These are phyloP conservation scores for Nylanderia fulva DNA, from an alignment of 1,140 invertebrate genomes.

Conservation along the genomic window DNA sequence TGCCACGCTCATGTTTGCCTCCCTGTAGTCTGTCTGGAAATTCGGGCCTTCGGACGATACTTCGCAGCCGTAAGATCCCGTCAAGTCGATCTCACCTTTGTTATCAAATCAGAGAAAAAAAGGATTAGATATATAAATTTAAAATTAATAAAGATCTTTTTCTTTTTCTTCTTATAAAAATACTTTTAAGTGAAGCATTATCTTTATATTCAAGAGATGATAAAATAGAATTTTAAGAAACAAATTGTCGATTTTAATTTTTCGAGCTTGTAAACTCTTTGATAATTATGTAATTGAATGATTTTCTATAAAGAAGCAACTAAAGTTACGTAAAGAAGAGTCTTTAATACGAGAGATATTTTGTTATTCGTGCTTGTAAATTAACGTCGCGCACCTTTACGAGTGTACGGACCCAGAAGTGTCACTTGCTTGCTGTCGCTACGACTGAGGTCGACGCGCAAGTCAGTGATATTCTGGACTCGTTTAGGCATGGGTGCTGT, in stretches of 20 bases:
- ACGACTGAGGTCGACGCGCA: slow-evolving; percentile 91
- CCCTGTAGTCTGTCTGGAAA: slow-evolving; percentile 85
- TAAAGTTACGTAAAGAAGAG: not conserved
- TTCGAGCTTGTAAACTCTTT: not conserved
- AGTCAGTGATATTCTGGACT: slow-evolving; percentile 90
- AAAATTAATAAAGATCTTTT: no score
- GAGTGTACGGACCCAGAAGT: slow-evolving; percentile 73
- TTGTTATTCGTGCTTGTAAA: slow-evolving; percentile 10
- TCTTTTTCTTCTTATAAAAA: not conserved
- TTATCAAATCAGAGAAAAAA: slow-evolving; percentile 15
- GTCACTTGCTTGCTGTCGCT: slow-evolving; percentile 79
- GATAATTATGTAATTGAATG: not conserved
- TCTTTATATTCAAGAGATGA: no score
- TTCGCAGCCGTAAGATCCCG: slow-evolving; percentile 88
- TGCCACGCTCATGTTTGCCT: slow-evolving; percentile 85
- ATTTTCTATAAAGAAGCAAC: not conserved
- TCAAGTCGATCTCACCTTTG: slow-evolving; percentile 77
- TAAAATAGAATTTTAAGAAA: not conserved
- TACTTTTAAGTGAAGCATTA: no score
- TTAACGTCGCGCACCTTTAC: slow-evolving; percentile 63
- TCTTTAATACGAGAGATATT: not conserved
- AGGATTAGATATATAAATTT: not conserved
- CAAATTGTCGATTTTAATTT: not conserved
- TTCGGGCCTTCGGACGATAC: slow-evolving; percentile 86
- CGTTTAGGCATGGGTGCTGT: slow-evolving; percentile 89